Base-by-base conservation (phyloP, 53 echinoderm and acorn worm genomes). In the Paracentrotus lividus region DNA sequence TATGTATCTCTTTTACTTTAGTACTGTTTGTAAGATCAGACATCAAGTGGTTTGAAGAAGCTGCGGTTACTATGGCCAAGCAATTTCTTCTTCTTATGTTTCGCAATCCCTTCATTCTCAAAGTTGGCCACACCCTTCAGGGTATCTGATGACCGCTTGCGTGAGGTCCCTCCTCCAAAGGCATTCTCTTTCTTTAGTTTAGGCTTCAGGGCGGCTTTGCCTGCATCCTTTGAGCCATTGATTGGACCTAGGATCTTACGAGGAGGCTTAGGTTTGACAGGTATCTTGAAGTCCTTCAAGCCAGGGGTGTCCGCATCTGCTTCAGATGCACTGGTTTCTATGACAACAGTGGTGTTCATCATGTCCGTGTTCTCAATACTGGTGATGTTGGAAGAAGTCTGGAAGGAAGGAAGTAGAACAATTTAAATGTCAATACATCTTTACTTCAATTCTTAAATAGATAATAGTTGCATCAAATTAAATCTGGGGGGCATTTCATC, bases 11-110 rank as follows among this genome's bases (percentile, higher is more conserved):
- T 72, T 69, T 38, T 36, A 72, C 40, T 38, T 20, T 40, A 72
- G 72, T 36, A 40, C 40, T 36, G 3, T 38, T 38, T 36, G 18
- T 72, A 5, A 36, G 36, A 15, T 89, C 89, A 89, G 42, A 64
- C 89, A 64, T 89, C 89, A 23, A 97, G 93, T 42, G 97, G 97
- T 94, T 96, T 95, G 94, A 96, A 96, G 88, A 97, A 97, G 49
- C 95, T 94, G 23, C 93, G 87, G 52, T 76, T 93, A 14, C 94
- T 93, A 29, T 94, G 60, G 54, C 86, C 93, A 42, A 96, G 90
- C 65, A 96, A 86, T 64, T 96, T 97, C 81, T 94, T 87, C 65
- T 97, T 97, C 54, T 95, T 90, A n/a, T n/a, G n/a, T 49, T 92
- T 95, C 38, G 90, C 75, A 24, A 94, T 88, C 42, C 96, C 96